These are phyloP conservation scores for Discoglossus pictus DNA, from an alignment of 2,797 vertebrate genomes.

Conservation along the genomic window DNA sequence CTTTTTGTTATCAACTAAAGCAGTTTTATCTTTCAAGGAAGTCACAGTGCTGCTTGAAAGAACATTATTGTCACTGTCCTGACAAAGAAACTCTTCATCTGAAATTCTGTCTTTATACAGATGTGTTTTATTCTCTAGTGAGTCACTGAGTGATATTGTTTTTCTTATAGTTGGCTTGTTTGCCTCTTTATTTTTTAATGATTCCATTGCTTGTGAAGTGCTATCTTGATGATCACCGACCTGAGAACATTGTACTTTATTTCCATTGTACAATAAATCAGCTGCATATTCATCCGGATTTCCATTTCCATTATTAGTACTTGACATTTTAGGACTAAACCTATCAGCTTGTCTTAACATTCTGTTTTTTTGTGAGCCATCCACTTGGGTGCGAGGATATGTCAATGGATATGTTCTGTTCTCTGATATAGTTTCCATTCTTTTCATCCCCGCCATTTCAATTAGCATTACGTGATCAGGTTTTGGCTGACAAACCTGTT, in stretches of 20 bases:
- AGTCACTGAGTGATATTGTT: slow-evolving; percentile 37
- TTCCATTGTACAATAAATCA: slow-evolving; percentile 12
- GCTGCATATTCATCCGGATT: slow-evolving; percentile 12
- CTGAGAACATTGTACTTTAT: slow-evolving; percentile 36
- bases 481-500: slow-evolving; percentile 55
- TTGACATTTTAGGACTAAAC: slow-evolving; percentile 17
- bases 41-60: slow-evolving; percentile 20
- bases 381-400: slow-evolving; percentile 33
- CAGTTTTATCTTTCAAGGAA: slow-evolving; percentile 43
- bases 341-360: slow-evolving; percentile 17
- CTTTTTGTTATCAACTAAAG: slow-evolving; percentile 64
- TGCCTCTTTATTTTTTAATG: slow-evolving; percentile 42
- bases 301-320: background rate
- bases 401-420: slow-evolving; percentile 47
- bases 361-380: slow-evolving; percentile 36
- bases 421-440: slow-evolving; percentile 41
- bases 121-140: slow-evolving; percentile 40
- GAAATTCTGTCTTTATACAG: slow-evolving; percentile 33
- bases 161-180: slow-evolving; percentile 36
- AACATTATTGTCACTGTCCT: slow-evolving; percentile 63
- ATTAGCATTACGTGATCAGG: slow-evolving; percentile 53
- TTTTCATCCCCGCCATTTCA: slow-evolving; percentile 50
- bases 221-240: slow-evolving; percentile 17
- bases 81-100: slow-evolving; percentile 48
- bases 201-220: slow-evolving; percentile 13